A percentile compares a stretch with the other conserved stretches of the same genome.
Evolutionary conservation across 2,113 vertebrate species (phyloP).

Genomic region (Stictonetta naevosa): DNA sequence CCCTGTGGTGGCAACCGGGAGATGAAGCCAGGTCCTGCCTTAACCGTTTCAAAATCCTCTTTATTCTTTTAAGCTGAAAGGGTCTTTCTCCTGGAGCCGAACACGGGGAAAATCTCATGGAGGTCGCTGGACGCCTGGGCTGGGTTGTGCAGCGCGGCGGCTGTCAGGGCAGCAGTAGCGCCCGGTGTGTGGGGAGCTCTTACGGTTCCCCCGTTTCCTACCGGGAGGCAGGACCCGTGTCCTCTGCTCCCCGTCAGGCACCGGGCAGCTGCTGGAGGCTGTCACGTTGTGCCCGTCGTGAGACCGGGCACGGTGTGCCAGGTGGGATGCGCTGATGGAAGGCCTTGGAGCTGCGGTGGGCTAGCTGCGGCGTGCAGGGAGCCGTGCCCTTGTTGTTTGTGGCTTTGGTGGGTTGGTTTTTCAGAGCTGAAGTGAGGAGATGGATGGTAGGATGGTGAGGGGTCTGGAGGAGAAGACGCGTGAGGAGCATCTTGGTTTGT

Average conservation of each 20-base stretch:
- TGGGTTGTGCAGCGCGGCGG: no score
- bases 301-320: no score
- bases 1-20: neutral
- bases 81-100: neutral
- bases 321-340: neutral
- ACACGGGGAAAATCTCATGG: neutral
- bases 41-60: neutral
- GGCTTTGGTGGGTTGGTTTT: neutral
- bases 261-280: neutral
- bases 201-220: neutral
- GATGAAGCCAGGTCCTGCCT: neutral
- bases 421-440: no score
- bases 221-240: neutral
- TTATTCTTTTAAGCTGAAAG: neutral
- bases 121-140: neutral
- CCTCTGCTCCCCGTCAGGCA: neutral
- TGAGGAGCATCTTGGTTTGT: no score
- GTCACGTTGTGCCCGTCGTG: neutral
- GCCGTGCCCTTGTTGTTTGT: neutral
- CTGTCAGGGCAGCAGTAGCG: neutral
- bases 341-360: neutral
- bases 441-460: no score
- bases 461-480: no score
- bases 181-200: neutral
- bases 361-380: neutral